A percentile compares a stretch with the other conserved stretches of the same genome.
phyloP scores from a whole-genome alignment of 2,797 vertebrate genomes.

The Choloepus didactylus region DNA sequence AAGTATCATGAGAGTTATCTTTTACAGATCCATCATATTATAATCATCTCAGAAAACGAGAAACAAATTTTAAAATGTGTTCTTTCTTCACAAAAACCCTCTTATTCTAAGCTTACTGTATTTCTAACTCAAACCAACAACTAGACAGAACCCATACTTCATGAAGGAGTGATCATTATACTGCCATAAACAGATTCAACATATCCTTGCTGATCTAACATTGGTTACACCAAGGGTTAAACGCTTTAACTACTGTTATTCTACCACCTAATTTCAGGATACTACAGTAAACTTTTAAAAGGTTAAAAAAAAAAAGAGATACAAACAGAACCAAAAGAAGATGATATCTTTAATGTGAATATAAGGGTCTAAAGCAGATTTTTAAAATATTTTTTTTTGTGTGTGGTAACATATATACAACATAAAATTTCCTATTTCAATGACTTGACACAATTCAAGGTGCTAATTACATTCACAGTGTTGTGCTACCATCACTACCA shows the following conservation, averaged over 20 bases:
- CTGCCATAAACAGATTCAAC: background rate
- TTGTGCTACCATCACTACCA: no score
- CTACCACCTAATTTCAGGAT: conserved; percentile 25
- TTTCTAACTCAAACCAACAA: background rate
- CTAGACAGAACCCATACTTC: background rate
- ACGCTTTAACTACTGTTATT: background rate
- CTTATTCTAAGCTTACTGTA: background rate
- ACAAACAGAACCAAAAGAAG: conserved; percentile 42
- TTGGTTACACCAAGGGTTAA: background rate
- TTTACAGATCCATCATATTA: conserved; percentile 35
- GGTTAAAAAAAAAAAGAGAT: conserved; percentile 44
- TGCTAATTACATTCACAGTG: no score
- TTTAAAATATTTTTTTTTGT: background rate
- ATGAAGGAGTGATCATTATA: background rate
- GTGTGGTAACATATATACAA: no score
- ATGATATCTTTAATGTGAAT: background rate
- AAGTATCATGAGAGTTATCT: conserved; percentile 58
- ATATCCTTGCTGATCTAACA: background rate
- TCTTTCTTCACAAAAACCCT: conserved; percentile 50
- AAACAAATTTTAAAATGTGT: conserved; percentile 60
- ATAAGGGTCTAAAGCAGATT: background rate
- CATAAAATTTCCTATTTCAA: no score
- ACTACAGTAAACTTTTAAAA: conserved; percentile 10
- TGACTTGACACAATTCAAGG: no score
- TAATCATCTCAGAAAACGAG: conserved; percentile 39